Conservation (phyloP, 2,888 invertebrate species). For the Caenorhabditis wallacei region DNA sequence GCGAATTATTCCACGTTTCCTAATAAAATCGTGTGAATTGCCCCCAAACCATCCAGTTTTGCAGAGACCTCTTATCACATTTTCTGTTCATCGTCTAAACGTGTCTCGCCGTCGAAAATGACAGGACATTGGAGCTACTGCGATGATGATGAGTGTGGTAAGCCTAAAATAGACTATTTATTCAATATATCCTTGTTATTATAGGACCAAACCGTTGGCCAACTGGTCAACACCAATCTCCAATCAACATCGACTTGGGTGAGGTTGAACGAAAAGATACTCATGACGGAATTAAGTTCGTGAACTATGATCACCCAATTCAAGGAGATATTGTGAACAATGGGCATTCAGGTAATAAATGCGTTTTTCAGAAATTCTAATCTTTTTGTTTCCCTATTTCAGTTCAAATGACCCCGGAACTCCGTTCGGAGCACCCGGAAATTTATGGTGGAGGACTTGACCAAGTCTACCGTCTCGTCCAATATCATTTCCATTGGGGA, state of each 20-base stretch:
- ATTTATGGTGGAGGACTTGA: slow-evolving; percentile 81
- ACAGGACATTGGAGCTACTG: slow-evolving; percentile 80
- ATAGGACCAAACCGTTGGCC: slow-evolving; percentile 72
- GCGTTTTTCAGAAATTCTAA: background rate
- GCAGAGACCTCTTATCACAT: slow-evolving; percentile 62
- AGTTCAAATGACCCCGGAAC: slow-evolving; percentile 80
- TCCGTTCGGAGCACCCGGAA: slow-evolving; percentile 75
- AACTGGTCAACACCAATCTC: slow-evolving; percentile 78
- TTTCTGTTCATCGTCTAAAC: slow-evolving; percentile 52
- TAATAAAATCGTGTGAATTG: slow-evolving; percentile 12
- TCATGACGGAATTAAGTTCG: slow-evolving; percentile 78
- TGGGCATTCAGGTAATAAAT: slow-evolving; percentile 78
- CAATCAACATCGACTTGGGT: slow-evolving; percentile 78
- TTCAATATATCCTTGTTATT: background rate
- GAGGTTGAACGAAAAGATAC: slow-evolving; percentile 68
- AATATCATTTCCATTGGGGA: slow-evolving; percentile 83
- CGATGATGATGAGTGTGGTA: slow-evolving; percentile 77
- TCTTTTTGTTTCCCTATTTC: slow-evolving; percentile 38
- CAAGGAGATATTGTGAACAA: slow-evolving; percentile 80
- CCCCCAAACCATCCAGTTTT: slow-evolving; percentile 1
- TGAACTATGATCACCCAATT: slow-evolving; percentile 78
- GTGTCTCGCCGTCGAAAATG: slow-evolving; percentile 63
- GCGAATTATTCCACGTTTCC: slow-evolving; percentile 38
- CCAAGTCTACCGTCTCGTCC: slow-evolving; percentile 81
- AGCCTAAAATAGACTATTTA: slow-evolving; percentile 9